Evolutionary conservation across 2,113 vertebrate species (phyloP).

Genomic region (Gracilinanus agilis): DNA sequence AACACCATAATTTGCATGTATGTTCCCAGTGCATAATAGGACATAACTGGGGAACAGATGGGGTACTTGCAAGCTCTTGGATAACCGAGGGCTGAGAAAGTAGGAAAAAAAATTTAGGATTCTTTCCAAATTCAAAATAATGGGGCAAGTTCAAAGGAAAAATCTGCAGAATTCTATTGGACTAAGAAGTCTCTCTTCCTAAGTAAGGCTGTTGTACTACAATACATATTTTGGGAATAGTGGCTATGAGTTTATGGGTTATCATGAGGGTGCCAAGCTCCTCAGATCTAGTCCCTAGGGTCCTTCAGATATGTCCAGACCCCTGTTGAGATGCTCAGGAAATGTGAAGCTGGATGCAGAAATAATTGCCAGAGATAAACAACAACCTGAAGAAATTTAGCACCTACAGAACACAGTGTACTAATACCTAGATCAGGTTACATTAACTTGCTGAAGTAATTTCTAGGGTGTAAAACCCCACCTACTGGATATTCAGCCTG

Average conservation of each 20-base stretch:
- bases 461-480: background rate
- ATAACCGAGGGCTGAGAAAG: conserved; percentile 14
- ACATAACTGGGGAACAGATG: background rate
- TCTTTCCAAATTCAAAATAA: conserved; percentile 25
- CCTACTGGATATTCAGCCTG: background rate
- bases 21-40: background rate
- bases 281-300: background rate
- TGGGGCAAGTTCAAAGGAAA: conserved; percentile 7
- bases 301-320: background rate
- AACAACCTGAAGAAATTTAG: background rate
- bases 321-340: background rate
- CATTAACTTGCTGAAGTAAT: background rate
- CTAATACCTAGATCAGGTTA: background rate
- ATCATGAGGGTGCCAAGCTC: background rate
- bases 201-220: background rate
- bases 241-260: background rate
- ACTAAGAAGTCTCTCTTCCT: background rate
- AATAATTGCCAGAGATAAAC: background rate
- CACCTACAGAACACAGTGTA: background rate
- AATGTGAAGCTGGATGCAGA: background rate
- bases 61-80: conserved; percentile 30
- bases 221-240: background rate
- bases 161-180: background rate
- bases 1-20: conserved; percentile 37
- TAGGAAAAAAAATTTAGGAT: background rate